Conservation (phyloP, 2,113 vertebrate genomes). For the Chrysemys picta region DNA sequence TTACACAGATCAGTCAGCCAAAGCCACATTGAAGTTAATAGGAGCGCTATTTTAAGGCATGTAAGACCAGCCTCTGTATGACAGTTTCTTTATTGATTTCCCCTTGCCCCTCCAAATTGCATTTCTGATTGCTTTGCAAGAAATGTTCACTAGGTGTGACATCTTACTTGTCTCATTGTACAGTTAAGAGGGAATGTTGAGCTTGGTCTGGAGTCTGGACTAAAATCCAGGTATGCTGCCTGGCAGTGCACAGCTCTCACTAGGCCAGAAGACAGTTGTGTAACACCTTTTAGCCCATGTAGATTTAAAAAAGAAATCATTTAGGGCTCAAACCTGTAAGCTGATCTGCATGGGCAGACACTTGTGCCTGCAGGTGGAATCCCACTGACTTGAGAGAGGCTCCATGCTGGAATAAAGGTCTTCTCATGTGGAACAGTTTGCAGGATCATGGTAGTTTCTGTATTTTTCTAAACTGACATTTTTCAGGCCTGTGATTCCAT, state of each 20-base stretch:
- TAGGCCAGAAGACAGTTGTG: rapidly evolving
- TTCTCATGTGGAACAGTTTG: background rate
- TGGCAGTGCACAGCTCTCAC: background rate
- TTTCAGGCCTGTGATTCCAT: constrained; percentile 43
- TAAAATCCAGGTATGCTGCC: background rate
- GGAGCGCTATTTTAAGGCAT: background rate
- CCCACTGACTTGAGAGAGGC: background rate
- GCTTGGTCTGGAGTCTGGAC: background rate
- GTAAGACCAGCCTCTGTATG: background rate
- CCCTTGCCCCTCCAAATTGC: background rate
- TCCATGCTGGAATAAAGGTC: background rate
- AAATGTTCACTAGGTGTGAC: background rate
- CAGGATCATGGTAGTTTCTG: constrained; percentile 10
- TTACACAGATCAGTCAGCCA: background rate
- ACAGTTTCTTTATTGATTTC: background rate
- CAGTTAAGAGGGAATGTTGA: background rate
- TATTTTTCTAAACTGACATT: constrained; percentile 49
- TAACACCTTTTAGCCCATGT: background rate
- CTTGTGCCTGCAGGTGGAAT: background rate
- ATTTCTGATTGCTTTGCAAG: background rate
- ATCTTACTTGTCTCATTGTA: rapidly evolving
- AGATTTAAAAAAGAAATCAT: background rate
- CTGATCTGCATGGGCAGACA: background rate
- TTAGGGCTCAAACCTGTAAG: background rate
- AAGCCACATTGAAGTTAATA: background rate